These are phyloP conservation scores for Caenorhabditis plicata DNA, from an alignment of 2,888 invertebrate genomes.

Conservation along the genomic window DNA sequence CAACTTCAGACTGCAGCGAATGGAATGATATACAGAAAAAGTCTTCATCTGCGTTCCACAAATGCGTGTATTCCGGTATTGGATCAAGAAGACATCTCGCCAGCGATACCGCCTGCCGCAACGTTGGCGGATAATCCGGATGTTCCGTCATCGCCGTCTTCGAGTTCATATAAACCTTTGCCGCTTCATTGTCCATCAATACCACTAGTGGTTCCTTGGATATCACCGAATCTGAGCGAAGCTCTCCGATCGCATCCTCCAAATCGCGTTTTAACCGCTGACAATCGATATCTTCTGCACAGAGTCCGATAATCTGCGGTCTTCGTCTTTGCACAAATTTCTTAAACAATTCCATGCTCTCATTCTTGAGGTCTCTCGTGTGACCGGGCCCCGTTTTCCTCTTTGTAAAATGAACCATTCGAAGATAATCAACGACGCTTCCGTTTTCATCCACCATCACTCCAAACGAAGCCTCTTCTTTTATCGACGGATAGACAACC, in stretches of 20 bases:
- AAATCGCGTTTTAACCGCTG: conserved; percentile 36
- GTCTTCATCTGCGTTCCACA: conserved; percentile 94
- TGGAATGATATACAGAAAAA: conserved; percentile 91
- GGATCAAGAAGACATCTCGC: conserved; percentile 92
- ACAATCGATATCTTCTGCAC: conserved; percentile 76
- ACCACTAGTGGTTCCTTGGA: conserved; percentile 81
- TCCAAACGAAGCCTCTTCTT: conserved; percentile 68
- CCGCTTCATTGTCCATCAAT: conserved; percentile 88
- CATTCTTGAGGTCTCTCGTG: conserved; percentile 39
- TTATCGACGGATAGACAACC: conserved; percentile 73
- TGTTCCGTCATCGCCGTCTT: conserved; percentile 68
- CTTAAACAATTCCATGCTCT: conserved; percentile 52
- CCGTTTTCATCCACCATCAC: conserved; percentile 85
- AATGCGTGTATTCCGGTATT: conserved; percentile 88
- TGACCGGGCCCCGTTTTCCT: conserved; percentile 20
- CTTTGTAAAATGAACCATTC: conserved; percentile 82
- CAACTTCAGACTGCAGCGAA: conserved; percentile 72
- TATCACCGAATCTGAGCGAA: conserved; percentile 74
- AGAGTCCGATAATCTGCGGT: conserved; percentile 88
- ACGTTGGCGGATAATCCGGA: conserved; percentile 74
- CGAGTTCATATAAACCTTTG: conserved; percentile 86
- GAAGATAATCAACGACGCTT: conserved; percentile 85
- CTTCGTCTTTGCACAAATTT: conserved; percentile 82
- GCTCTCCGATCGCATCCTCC: conserved; percentile 31
- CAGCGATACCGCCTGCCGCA: conserved; percentile 88